Percentiles rank a stretch among this genome's conserved stretches.
Evolutionary conservation across 1,140 invertebrate genomes (phyloP).

Genomic region (Sesamia nonagrioides): DNA sequence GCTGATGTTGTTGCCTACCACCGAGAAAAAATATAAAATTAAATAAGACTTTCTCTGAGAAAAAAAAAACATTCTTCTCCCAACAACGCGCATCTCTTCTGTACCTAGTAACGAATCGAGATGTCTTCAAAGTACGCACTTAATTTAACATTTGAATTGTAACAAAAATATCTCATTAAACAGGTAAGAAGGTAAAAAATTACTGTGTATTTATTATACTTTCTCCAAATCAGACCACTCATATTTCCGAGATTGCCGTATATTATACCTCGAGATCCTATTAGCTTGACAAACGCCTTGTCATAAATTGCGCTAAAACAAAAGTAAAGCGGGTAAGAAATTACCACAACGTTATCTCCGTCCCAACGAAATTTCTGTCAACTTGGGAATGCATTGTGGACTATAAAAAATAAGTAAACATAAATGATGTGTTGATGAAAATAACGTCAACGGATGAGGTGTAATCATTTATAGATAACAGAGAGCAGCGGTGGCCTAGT

Average conservation of each 20-base stretch:
- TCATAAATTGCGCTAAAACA: conserved; percentile 46
- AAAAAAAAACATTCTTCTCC: too few relatives aligned
- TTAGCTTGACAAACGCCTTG: conserved; percentile 49
- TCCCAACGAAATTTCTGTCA: conserved; percentile 24
- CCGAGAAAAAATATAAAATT: too few relatives aligned
- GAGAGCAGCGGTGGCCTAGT: too few relatives aligned
- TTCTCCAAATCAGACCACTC: neutral
- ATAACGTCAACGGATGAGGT: neutral
- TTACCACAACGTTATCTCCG: neutral
- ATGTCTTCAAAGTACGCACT: too few relatives aligned
- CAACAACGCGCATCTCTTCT: too few relatives aligned
- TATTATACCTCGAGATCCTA: neutral
- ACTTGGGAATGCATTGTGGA: neutral
- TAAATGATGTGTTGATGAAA: conserved; percentile 1
- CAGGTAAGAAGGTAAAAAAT: neutral
- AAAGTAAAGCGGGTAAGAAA: conserved; percentile 23
- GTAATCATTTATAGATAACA: too few relatives aligned
- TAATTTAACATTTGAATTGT: too few relatives aligned
- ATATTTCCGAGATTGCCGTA: neutral
- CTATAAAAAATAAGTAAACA: neutral
- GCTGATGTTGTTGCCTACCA: too few relatives aligned
- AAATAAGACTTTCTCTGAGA: too few relatives aligned
- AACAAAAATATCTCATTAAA: neutral
- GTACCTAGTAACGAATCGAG: too few relatives aligned
- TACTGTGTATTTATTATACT: neutral